phyloP scores from a whole-genome alignment of 2,797 vertebrate genomes.

The Mormyrops attenuatus region DNA sequence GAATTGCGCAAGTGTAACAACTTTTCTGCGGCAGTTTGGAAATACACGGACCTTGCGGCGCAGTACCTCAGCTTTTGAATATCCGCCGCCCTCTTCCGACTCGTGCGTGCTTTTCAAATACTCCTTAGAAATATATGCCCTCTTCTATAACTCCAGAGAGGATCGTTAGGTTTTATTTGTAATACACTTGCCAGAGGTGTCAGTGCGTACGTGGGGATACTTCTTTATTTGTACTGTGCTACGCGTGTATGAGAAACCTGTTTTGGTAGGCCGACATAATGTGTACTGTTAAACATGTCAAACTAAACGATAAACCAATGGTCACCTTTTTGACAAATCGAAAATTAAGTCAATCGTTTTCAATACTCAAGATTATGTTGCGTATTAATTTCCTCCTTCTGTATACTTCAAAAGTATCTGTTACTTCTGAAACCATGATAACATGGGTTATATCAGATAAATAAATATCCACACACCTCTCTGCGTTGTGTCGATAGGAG shows the following conservation, averaged over 20 bases:
- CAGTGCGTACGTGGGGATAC: not conserved
- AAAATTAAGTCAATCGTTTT: not conserved
- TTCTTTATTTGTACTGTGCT: not conserved
- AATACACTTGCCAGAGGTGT: not conserved
- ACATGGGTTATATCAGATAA: not conserved
- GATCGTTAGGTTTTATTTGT: constrained; percentile 11
- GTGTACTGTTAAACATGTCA: not conserved
- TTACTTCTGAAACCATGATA: not conserved
- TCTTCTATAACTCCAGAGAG: constrained; percentile 4
- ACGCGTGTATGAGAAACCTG: not conserved
- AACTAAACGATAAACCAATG: not conserved
- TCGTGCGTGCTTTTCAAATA: constrained; percentile 7
- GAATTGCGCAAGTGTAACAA: not conserved
- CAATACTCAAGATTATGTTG: not conserved
- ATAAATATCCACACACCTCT: not conserved
- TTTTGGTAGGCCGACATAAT: not conserved
- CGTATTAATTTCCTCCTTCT: not conserved
- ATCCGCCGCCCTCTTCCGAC: not conserved
- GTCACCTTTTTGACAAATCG: not conserved
- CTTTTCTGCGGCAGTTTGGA: not conserved
- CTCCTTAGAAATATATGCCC: not conserved
- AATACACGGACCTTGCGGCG: not conserved
- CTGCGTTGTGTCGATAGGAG: constrained; percentile 37
- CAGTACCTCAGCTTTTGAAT: not conserved
- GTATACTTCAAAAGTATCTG: not conserved